These are phyloP conservation scores for Leptopilina myrica DNA, from an alignment of 2,888 invertebrate genomes.

Conservation along the genomic window DNA sequence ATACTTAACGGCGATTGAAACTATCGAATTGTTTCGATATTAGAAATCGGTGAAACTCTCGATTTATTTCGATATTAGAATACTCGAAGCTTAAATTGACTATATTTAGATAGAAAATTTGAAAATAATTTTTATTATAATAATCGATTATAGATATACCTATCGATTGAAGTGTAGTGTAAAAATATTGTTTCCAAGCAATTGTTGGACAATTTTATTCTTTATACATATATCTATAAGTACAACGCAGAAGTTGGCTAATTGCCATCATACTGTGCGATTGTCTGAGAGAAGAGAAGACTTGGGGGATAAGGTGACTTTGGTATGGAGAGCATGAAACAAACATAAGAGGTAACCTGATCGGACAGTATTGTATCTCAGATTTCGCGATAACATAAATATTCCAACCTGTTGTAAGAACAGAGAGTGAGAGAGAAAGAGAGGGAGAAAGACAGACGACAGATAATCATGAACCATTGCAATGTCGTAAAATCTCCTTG, in stretches of 20 bases:
- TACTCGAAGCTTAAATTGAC: too few species aligned
- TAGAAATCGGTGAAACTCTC: too few species aligned
- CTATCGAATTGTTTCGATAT: too few species aligned
- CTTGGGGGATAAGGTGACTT: conserved; percentile 49
- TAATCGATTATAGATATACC: too few species aligned
- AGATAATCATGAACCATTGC: conserved; percentile 49
- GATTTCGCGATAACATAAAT: conserved; percentile 68
- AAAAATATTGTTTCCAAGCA: too few species aligned
- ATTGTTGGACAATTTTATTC: too few species aligned
- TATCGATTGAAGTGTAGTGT: too few species aligned
- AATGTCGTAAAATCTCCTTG: conserved; percentile 46
- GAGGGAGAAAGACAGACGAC: conserved; percentile 4
- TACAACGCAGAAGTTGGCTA: not conserved
- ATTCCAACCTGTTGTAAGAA: conserved; percentile 55
- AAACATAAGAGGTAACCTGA: conserved; percentile 60
- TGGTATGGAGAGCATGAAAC: conserved; percentile 42
- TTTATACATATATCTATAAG: too few species aligned
- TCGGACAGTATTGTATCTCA: conserved; percentile 65
- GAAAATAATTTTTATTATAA: too few species aligned
- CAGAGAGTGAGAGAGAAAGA: conserved; percentile 47
- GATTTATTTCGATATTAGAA: too few species aligned
- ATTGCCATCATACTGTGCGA: not conserved
- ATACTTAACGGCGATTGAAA: too few species aligned
- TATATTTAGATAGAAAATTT: too few species aligned
- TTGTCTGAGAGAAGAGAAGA: conserved; percentile 22